Evolutionary conservation across 2,888 invertebrate genomes (phyloP).

Genomic region (Ischnura elegans): DNA sequence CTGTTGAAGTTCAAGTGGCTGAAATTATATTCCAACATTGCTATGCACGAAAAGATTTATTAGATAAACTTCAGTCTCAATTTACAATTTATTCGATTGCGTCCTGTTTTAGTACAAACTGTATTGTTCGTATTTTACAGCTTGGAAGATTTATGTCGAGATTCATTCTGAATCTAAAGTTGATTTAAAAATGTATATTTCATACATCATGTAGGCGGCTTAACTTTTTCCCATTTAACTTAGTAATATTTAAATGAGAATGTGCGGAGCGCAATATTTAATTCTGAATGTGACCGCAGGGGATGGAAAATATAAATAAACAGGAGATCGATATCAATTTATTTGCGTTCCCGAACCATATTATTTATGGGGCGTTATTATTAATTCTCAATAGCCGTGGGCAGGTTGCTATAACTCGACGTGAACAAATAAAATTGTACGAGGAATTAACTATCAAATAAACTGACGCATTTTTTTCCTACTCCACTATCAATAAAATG

Average conservation of each 20-base stretch:
- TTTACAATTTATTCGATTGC: background rate
- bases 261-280: background rate
- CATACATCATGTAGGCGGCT: background rate
- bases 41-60: background rate
- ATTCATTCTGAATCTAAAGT: background rate
- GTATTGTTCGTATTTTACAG: background rate
- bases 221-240: background rate
- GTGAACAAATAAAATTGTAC: background rate
- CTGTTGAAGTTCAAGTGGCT: background rate
- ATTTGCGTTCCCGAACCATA: background rate
- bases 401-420: background rate
- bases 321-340: background rate
- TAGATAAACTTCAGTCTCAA: background rate
- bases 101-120: background rate
- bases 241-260: background rate
- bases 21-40: background rate
- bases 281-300: background rate
- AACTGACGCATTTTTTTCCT: background rate
- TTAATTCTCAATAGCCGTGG: background rate
- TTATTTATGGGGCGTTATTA: background rate
- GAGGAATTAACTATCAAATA: background rate
- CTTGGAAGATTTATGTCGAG: background rate
- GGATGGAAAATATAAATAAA: background rate
- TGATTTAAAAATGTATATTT: background rate
- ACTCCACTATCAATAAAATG: background rate